A percentile compares a stretch with the other conserved stretches of the same genome.
Conservation (phyloP, 2,888 invertebrate genomes). For the Epistrophe eligans region DNA sequence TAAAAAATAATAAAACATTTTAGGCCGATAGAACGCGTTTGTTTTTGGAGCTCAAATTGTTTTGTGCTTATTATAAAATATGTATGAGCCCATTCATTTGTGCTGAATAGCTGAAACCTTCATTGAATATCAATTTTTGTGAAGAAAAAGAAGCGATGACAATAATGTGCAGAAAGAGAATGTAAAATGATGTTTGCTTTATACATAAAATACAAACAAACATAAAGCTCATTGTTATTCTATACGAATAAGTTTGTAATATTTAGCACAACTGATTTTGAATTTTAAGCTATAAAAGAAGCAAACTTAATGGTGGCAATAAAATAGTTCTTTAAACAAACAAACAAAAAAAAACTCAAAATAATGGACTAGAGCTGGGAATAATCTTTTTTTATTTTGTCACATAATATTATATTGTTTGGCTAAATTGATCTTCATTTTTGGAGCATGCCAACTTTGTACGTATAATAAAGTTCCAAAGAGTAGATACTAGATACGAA, state of each 20-base stretch:
- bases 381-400: not conserved
- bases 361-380: not conserved
- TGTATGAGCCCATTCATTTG: constrained; percentile 18
- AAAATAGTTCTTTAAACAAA: constrained; percentile 20
- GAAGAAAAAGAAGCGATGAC: constrained; percentile 17
- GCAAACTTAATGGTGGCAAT: constrained; percentile 42
- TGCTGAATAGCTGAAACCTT: constrained; percentile 17
- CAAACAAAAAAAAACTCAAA: not conserved
- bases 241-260: constrained; percentile 39
- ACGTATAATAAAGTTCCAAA: not conserved
- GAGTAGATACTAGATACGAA: not conserved
- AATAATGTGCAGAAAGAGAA: constrained; percentile 33
- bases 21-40: not conserved
- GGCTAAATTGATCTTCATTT: not conserved
- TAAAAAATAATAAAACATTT: not conserved
- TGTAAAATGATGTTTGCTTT: not conserved
- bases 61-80: not conserved
- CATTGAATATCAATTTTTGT: constrained; percentile 28
- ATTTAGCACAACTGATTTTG: constrained; percentile 65
- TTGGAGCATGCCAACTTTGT: not conserved
- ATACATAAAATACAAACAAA: no score
- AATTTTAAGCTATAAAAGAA: constrained; percentile 42
- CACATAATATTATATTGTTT: not conserved
- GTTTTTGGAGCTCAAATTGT: not conserved
- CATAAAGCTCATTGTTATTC: constrained; percentile 54